phyloP scores from a whole-genome alignment of 2,113 vertebrate species.

The Callaeas wilsoni region DNA sequence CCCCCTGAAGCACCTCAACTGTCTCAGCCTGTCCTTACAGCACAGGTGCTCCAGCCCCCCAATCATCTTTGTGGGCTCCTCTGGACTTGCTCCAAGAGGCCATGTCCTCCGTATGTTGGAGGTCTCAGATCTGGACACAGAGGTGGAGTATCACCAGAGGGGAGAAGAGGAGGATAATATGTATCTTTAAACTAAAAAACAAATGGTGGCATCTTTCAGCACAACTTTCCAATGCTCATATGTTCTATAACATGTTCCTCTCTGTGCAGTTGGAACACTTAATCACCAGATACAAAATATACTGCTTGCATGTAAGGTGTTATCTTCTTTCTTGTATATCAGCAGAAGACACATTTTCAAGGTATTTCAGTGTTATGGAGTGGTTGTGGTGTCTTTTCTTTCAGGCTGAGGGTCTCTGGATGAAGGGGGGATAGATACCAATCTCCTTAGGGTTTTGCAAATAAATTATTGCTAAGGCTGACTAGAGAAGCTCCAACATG shows the following conservation, averaged over 20 bases:
- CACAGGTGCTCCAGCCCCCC: not conserved
- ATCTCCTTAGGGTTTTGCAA: not conserved
- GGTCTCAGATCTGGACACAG: not conserved
- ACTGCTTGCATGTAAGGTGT: not conserved
- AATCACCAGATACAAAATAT: not conserved
- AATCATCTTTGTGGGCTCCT: not conserved
- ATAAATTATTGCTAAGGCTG: not conserved
- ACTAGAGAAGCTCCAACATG: not conserved
- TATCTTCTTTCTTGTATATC: not conserved
- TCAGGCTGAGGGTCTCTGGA: not conserved
- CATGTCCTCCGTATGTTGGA: not conserved
- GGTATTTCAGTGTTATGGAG: not conserved
- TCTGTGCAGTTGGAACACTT: not conserved
- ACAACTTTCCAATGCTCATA: not conserved
- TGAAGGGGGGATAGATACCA: not conserved
- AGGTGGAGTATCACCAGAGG: not conserved
- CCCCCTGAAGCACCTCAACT: not conserved
- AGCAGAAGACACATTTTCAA: not conserved
- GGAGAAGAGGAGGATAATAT: not conserved
- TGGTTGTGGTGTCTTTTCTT: not conserved
- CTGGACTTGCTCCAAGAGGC: not conserved
- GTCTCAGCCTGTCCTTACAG: not conserved
- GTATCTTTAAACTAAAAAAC: not conserved
- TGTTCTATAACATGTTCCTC: not conserved
- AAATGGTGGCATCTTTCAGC: not conserved